Conservation (phyloP, 2,888 invertebrate genomes). For the Pristionchus entomophagus region DNA sequence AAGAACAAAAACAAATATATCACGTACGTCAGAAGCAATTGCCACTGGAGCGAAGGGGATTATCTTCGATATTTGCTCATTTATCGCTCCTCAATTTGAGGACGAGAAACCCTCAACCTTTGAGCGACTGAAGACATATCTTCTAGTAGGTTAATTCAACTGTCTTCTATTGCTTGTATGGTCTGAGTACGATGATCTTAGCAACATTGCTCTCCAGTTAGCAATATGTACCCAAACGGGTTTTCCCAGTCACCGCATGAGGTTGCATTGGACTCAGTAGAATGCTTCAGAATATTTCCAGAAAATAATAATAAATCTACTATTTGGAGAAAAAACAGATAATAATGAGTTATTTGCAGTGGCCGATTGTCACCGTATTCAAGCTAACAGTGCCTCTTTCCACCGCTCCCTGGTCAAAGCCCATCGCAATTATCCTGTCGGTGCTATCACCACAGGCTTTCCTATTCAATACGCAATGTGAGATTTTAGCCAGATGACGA, state of each 20-base stretch:
- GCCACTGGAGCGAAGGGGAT: neutral
- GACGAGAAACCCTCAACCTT: neutral
- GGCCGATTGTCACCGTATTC: neutral
- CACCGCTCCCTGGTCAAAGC: conserved; percentile 33
- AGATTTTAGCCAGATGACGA: no score
- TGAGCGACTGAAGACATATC: neutral
- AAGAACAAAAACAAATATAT: neutral
- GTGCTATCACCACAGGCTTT: neutral
- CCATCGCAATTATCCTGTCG: conserved; percentile 13
- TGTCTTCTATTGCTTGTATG: neutral
- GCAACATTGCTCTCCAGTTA: no score
- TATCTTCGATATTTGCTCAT: neutral
- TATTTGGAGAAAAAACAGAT: no score
- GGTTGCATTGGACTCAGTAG: no score
- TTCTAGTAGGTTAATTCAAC: neutral
- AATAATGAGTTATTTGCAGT: no score
- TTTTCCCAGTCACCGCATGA: no score
- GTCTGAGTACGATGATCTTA: no score
- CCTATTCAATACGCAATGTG: neutral
- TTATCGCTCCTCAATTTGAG: neutral
- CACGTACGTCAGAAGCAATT: neutral
- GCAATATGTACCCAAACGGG: no score
- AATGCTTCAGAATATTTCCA: no score
- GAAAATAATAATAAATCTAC: no score
- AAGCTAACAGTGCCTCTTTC: neutral